These are phyloP conservation scores for Formica aserva DNA, from an alignment of 2,888 invertebrate species.

Conservation along the genomic window DNA sequence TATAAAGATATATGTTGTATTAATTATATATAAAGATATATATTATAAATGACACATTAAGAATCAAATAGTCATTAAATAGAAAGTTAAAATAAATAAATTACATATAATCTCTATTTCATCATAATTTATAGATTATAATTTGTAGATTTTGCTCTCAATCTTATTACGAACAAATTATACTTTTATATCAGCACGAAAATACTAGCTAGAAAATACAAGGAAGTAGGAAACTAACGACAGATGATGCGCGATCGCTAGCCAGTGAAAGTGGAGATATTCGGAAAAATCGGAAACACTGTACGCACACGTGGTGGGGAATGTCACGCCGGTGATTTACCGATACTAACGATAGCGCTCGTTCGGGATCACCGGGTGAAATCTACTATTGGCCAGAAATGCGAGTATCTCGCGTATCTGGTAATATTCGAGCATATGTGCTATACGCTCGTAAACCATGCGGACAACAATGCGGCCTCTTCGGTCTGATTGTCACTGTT, in stretches of 20 bases:
- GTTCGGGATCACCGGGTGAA: constrained; percentile 52
- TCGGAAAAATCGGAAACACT: constrained; percentile 30
- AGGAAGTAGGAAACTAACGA: background rate
- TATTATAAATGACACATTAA: background rate
- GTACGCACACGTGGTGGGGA: background rate
- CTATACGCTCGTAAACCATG: constrained; percentile 80
- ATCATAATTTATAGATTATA: too few species aligned
- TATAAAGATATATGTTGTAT: background rate
- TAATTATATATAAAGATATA: background rate
- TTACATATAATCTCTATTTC: background rate
- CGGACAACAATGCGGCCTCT: constrained; percentile 78
- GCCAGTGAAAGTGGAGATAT: constrained; percentile 48
- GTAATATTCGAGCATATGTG: constrained; percentile 78
- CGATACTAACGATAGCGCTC: constrained; percentile 64
- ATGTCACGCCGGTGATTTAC: constrained; percentile 75
- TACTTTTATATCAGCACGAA: background rate
- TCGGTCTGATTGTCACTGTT: constrained; percentile 81
- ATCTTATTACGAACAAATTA: background rate
- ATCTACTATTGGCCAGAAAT: constrained; percentile 49
- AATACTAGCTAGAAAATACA: background rate
- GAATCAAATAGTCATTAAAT: background rate
- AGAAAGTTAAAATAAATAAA: background rate
- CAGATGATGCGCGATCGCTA: background rate
- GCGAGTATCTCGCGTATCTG: constrained; percentile 55
- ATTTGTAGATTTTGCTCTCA: background rate